Percentiles rank a stretch among this genome's conserved stretches.
Evolutionary conservation across 2,113 vertebrate species (phyloP).

Genomic region (Heteronetta atricapilla): DNA sequence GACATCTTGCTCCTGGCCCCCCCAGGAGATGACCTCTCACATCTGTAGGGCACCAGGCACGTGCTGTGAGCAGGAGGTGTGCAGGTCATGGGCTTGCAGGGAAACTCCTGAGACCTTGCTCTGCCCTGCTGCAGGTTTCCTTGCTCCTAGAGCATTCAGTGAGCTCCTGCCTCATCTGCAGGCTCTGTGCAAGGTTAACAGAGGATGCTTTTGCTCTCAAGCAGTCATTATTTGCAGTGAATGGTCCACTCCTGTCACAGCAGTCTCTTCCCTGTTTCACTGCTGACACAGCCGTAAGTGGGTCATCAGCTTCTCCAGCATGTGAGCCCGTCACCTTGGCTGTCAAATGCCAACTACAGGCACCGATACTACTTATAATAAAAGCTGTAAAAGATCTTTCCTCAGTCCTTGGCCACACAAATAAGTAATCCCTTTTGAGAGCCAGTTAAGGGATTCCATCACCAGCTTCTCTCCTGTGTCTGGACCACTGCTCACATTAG

Average conservation of each 20-base stretch:
- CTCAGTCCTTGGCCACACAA: background rate
- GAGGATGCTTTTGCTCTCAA: background rate
- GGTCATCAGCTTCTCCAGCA: background rate
- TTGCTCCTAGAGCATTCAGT: background rate
- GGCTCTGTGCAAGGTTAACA: background rate
- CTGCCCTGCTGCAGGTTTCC: background rate
- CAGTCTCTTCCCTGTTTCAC: background rate
- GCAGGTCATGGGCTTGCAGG: background rate
- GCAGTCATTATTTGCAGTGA: background rate
- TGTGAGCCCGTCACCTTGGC: accelerated
- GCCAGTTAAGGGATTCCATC: background rate
- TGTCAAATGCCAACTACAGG: background rate
- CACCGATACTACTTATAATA: background rate
- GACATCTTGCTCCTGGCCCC: background rate
- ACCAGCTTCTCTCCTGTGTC: background rate
- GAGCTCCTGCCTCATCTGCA: background rate
- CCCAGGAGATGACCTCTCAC: background rate
- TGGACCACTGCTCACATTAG: background rate
- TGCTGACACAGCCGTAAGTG: background rate
- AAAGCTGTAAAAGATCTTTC: background rate
- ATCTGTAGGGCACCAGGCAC: background rate
- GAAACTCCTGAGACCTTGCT: background rate
- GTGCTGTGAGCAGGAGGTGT: background rate
- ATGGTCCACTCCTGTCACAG: background rate
- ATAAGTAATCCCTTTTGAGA: background rate